Conservation (phyloP, 1,140 invertebrate genomes). For the Drosophila lowei region DNA sequence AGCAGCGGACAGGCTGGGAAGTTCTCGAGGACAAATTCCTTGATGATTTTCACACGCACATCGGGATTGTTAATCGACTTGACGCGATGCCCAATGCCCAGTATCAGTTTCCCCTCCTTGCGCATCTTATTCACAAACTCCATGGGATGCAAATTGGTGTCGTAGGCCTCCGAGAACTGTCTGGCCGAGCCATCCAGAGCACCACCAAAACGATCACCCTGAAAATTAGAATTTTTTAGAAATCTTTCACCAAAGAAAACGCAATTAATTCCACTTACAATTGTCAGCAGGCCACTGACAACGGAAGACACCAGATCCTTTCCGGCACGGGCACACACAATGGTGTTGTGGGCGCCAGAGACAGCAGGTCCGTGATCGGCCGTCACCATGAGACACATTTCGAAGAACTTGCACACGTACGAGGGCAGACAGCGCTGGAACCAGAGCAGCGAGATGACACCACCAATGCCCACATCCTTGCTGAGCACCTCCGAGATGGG, state of each 20-base stretch:
- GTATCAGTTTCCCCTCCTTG: slow-evolving; percentile 98
- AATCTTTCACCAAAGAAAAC: neutral
- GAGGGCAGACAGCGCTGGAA: slow-evolving; percentile 97
- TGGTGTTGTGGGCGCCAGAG: slow-evolving; percentile 99
- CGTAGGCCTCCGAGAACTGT: slow-evolving; percentile 98
- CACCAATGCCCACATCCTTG: slow-evolving; percentile 97
- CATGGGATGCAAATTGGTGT: slow-evolving; percentile 96
- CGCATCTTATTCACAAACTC: slow-evolving; percentile 99
- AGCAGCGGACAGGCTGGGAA: slow-evolving; percentile 97
- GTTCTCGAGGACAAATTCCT: slow-evolving; percentile 96
- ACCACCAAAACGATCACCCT: slow-evolving; percentile 99
- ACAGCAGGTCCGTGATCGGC: slow-evolving; percentile 99
- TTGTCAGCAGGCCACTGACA: slow-evolving; percentile 98
- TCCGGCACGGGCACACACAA: slow-evolving; percentile 98
- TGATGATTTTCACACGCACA: slow-evolving; percentile 97
- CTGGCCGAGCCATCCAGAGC: slow-evolving; percentile 97
- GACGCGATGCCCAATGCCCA: slow-evolving; percentile 99
- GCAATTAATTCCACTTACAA: slow-evolving; percentile 87
- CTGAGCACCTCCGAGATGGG: slow-evolving; percentile 97
- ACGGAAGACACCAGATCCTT: slow-evolving; percentile 99
- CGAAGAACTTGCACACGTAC: slow-evolving; percentile 98
- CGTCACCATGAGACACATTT: slow-evolving; percentile 99
- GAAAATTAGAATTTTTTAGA: neutral
- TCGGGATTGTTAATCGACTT: slow-evolving; percentile 99
- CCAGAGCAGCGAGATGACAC: slow-evolving; percentile 98